Percentiles rank a stretch among this genome's conserved stretches.
phyloP scores from a whole-genome alignment of 2,797 vertebrate genomes.

The Lepidocolaptes lacrymiger region DNA sequence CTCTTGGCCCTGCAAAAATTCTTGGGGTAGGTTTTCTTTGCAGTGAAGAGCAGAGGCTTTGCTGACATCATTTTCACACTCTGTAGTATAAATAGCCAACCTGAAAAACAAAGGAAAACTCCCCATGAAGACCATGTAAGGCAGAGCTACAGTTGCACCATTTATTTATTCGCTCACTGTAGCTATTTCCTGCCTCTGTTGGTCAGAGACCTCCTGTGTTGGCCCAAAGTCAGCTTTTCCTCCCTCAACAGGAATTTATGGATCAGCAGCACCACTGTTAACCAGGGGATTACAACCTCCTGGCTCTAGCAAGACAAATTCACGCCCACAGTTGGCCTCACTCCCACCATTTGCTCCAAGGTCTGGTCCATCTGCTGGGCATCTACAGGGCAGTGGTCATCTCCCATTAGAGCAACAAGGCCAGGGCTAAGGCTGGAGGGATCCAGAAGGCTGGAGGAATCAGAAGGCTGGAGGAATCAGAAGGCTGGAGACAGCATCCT shows the following conservation, averaged over 20 bases:
- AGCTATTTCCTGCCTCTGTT: constrained; percentile 67
- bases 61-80: constrained; percentile 53
- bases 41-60: background rate
- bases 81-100: constrained; percentile 35
- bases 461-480: background rate
- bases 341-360: background rate
- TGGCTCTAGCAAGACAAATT: background rate
- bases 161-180: constrained; percentile 52
- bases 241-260: background rate
- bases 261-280: background rate
- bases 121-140: constrained; percentile 60
- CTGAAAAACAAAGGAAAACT: constrained; percentile 67
- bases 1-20: background rate
- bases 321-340: accelerated
- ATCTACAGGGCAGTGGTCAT: background rate
- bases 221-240: constrained; percentile 59
- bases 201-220: constrained; percentile 45
- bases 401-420: background rate
- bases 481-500: background rate
- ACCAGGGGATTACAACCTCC: background rate
- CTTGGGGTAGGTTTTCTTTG: background rate
- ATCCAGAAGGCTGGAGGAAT: background rate
- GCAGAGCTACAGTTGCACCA: constrained; percentile 37
- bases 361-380: background rate
- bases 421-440: background rate